Percentiles rank a stretch among this genome's conserved stretches.
phyloP scores from a whole-genome alignment of 2,113 vertebrate species.

The Rhegmatorhina hoffmannsi region DNA sequence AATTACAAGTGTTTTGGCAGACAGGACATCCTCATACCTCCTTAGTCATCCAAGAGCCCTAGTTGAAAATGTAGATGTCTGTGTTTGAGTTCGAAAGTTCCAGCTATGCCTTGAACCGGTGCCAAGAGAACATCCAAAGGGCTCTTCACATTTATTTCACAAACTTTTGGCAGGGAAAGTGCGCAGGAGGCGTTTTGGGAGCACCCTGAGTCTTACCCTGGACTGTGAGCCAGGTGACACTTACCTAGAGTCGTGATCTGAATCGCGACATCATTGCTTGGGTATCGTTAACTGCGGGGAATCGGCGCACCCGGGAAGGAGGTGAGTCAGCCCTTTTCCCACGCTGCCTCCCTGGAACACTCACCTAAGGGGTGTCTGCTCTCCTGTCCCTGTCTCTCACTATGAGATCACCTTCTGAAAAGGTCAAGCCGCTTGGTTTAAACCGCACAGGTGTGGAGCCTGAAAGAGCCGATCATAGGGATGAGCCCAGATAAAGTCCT shows the following conservation, averaged over 20 bases:
- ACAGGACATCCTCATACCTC: background rate
- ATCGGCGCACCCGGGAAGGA: background rate
- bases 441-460: background rate
- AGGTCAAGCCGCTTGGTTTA: background rate
- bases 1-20: background rate
- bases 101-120: background rate
- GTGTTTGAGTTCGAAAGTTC: background rate
- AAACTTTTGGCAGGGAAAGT: accelerated
- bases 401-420: accelerated
- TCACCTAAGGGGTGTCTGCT: background rate
- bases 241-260: background rate
- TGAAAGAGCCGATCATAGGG: accelerated
- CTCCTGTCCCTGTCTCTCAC: background rate
- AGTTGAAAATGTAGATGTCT: background rate
- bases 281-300: background rate
- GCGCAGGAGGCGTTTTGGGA: background rate
- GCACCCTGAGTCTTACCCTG: accelerated
- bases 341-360: background rate
- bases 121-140: background rate
- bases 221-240: background rate
- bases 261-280: accelerated
- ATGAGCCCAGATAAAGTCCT: background rate
- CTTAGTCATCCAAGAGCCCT: background rate
- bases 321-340: background rate
- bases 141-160: background rate